Evolutionary conservation across 2,797 vertebrate species (phyloP).

Genomic region (Sebastes trivittatus): DNA sequence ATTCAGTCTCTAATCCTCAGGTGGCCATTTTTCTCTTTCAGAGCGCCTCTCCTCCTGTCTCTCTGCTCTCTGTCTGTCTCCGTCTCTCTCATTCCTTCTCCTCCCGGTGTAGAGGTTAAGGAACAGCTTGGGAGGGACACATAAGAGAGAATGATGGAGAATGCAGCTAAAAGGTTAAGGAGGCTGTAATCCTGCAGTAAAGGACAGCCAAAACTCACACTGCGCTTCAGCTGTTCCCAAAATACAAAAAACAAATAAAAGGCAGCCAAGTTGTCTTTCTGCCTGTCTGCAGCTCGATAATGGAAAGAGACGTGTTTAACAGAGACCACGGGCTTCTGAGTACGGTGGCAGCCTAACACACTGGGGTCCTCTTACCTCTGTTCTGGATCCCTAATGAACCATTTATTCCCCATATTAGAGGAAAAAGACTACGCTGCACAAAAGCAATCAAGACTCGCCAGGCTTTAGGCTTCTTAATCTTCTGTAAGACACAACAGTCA

Average conservation of each 20-base stretch:
- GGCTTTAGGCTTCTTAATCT: conserved; percentile 10
- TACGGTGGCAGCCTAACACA: conserved; percentile 2
- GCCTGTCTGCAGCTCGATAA: conserved; percentile 34
- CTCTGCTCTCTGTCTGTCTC: conserved; percentile 29
- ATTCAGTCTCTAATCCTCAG: conserved; percentile 79
- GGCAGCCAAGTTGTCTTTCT: conserved; percentile 51
- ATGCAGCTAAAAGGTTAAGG: conserved; percentile 82
- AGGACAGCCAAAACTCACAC: conserved; percentile 82
- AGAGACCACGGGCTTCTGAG: conserved; percentile 14
- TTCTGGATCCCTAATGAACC: conserved; percentile 22
- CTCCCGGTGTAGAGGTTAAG: conserved; percentile 71
- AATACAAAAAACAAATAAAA: conserved; percentile 62
- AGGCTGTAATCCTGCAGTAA: conserved; percentile 76
- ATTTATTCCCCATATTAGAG: conserved; percentile 23
- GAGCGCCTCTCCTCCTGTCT: conserved; percentile 46
- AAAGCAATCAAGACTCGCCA: conserved; percentile 18
- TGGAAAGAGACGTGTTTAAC: conserved; percentile 42
- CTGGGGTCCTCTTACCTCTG: conserved; percentile 4
- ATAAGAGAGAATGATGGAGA: conserved; percentile 81
- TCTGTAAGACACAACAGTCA: conserved; percentile 6
- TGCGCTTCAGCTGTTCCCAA: conserved; percentile 74
- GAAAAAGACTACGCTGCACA: not conserved
- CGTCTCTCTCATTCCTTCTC: conserved; percentile 59
- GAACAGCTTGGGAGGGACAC: conserved; percentile 78
- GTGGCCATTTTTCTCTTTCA: conserved; percentile 69